Percentiles rank a stretch among this genome's conserved stretches.
Evolutionary conservation across 2,888 invertebrate species (phyloP).

Genomic region (Opisthograptis luteolata): DNA sequence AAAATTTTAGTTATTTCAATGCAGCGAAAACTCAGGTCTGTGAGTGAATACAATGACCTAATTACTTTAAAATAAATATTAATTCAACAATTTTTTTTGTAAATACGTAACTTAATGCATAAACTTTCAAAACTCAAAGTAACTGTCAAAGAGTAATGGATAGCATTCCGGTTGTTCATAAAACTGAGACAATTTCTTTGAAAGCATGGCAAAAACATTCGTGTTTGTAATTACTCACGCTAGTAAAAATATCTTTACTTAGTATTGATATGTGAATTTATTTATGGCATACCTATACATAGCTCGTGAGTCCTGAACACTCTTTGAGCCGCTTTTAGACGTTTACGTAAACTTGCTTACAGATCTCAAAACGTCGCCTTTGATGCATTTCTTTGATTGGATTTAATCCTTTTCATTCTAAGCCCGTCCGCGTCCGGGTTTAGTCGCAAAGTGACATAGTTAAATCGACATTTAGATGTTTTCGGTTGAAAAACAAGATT

Average conservation of each 20-base stretch:
- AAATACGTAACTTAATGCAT: too few relatives aligned
- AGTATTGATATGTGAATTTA: slow-evolving; percentile 23
- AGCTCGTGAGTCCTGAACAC: slow-evolving; percentile 10
- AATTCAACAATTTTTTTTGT: too few relatives aligned
- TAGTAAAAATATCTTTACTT: slow-evolving; percentile 33
- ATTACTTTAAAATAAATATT: too few relatives aligned
- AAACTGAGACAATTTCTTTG: background rate
- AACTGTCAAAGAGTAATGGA: too few relatives aligned
- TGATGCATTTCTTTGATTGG: slow-evolving; percentile 26
- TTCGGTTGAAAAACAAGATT: too few relatives aligned
- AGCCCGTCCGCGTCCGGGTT: slow-evolving; percentile 9
- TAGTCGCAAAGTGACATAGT: background rate
- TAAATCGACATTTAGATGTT: slow-evolving; percentile 1
- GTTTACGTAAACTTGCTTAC: slow-evolving; percentile 23
- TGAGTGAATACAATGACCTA: too few relatives aligned
- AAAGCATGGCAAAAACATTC: background rate
- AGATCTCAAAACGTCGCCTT: slow-evolving; percentile 21
- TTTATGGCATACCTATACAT: slow-evolving; percentile 2
- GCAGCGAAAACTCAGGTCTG: too few relatives aligned
- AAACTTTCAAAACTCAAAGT: too few relatives aligned
- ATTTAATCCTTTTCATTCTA: slow-evolving; percentile 15
- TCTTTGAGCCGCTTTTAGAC: slow-evolving; percentile 13
- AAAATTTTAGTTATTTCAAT: too few relatives aligned
- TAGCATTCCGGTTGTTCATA: background rate
- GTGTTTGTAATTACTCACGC: slow-evolving; percentile 23